Base-by-base conservation (phyloP, 2,113 vertebrate species). In the Semnornis frantzii region DNA sequence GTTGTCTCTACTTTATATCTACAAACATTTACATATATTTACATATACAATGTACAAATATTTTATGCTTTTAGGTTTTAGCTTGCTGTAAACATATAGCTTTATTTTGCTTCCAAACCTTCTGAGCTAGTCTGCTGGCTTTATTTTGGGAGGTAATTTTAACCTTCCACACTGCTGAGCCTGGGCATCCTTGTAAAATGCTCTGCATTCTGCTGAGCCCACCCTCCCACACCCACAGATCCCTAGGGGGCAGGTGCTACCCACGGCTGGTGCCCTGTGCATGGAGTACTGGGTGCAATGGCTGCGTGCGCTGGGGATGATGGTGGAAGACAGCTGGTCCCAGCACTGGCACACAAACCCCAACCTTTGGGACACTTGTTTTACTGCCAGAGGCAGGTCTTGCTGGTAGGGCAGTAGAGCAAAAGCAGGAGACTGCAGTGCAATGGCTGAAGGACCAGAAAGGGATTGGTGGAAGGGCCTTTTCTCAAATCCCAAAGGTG, bases 241-340 rank as follows among this genome's bases (percentile, higher is more conserved):
- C 1, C 2, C 5, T 55, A 39, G 19, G 11, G 44, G 20, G 33
- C 33, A 31, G 31, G 44, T 37, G 23, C 21, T 10, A 33, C n/a
- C 52, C 59, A 27, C 0, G 1, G 23, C 60, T 3, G 1, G 59
- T 37, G 18, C 30, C 42, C 21, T 8, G 18, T 18, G 24, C 1
- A 2, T 19, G 42, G 69, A 19, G 7, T 65, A 37, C 54, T 17
- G n/a, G 44, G 20, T 19, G n/a, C 59, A 15, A 23, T 13, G 71
- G 18, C 44, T 52, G 18, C 3, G 2, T 11, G 52, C 0, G 1
- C 24, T 74, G 57, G 30, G 33, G 33, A 7, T 1, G 0, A 31
- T 6, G n/a, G 25, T 63, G 21, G 48, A 57, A 50, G 25, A n/a
- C 0, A 1, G 18, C 20, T 42, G 34, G 33, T n/a, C 55, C 37